Percentiles rank a stretch among this genome's conserved stretches.
Evolutionary conservation across 2,113 vertebrate genomes (phyloP).

Genomic region (Hemicordylus capensis): DNA sequence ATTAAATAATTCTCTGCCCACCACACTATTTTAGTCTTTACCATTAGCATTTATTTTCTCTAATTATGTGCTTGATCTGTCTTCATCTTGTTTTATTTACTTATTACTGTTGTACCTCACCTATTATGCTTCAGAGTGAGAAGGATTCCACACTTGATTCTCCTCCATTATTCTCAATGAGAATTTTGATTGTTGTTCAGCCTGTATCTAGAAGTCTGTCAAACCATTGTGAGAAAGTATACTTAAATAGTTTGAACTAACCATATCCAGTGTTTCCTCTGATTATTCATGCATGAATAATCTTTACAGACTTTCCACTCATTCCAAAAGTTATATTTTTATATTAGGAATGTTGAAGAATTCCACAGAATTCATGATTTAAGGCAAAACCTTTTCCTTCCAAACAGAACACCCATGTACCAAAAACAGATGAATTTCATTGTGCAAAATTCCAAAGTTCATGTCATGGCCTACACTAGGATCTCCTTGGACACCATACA

Average conservation of each 20-base stretch:
- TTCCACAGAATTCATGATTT: neutral
- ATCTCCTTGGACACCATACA: neutral
- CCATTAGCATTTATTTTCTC: rapidly evolving
- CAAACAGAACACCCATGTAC: neutral
- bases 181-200: neutral
- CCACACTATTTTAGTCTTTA: too few relatives aligned
- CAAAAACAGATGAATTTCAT: neutral
- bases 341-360: neutral
- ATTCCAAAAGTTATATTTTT: neutral
- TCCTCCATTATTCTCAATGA: neutral
- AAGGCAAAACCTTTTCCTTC: neutral
- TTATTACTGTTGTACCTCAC: neutral
- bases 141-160: neutral
- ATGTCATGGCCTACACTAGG: neutral
- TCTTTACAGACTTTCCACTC: neutral
- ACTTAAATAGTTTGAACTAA: rapidly evolving
- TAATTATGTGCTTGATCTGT: neutral
- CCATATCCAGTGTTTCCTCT: neutral
- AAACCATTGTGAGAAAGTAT: neutral
- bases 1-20: too few relatives aligned
- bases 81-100: neutral
- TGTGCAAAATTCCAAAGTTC: neutral
- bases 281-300: neutral
- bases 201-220: neutral
- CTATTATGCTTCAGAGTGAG: rapidly evolving